Evolutionary conservation across 2,113 vertebrate genomes (phyloP), one percentile per base, ranked within the genome.

Genomic region (Garra rufa): DNA sequence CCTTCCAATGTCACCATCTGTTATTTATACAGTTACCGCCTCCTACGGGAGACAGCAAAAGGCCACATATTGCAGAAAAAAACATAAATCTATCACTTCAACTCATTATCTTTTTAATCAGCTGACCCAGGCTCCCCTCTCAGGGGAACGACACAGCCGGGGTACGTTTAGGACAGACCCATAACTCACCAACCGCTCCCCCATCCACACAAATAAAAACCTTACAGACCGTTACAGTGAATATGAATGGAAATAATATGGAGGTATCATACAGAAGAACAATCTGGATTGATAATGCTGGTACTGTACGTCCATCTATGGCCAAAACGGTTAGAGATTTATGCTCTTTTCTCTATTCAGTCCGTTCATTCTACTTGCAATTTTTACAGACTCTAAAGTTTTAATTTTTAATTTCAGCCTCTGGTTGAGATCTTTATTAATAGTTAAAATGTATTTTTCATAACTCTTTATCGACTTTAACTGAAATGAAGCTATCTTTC

Each of bases 81-180:
- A 77, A 77, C 78, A 81, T 83, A 84, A 83, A 87, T 88, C 78
- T 67, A 75, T 84, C 79, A 76, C 44, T 81, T 76, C 82, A 86
- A 87, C 63, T 88, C 71, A 87, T 86, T 88, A 82, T 86, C 8
- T 85, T 85, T 90, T 88, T 78, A 88, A 87, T 83, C 75, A 86
- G 69, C 46, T 85, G 84, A 86, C 78, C 82, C 78, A 71, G 85
- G 30, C 67, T 80, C 65, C 77, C 21, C 9, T 43, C 46, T 43
- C 83, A 70, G 57, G 81, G 59, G 70, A 85, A 52, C 7, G 19
- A 19, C 15, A 43, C 28, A 48, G 26, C 17, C 17, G 21, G 30
- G 77, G 63, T 57, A 41, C 41, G 24, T 50, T 69, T 65, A 65
- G 74, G 75, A 76, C 55, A 5, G 30, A 43, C 38, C 61, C 61